phyloP scores from a whole-genome alignment of 1,140 invertebrate species.

The Drosophila navojoa region DNA sequence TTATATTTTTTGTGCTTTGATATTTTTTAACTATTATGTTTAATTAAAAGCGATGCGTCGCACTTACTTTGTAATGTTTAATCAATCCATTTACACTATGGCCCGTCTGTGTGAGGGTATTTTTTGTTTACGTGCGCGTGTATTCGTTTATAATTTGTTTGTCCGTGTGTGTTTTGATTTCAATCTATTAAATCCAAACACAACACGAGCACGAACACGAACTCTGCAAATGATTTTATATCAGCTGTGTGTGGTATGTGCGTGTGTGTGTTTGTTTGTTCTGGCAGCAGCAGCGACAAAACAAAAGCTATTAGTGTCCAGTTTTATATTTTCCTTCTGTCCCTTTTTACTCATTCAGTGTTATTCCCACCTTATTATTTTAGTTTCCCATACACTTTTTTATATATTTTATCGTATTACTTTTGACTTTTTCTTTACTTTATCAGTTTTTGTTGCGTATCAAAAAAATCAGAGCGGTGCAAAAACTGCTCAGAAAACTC shows the following conservation, averaged over 20 bases:
- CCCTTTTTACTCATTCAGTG: constrained; percentile 19
- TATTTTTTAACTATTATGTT: constrained; percentile 53
- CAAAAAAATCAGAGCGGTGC: constrained; percentile 40
- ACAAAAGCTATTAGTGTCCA: constrained; percentile 52
- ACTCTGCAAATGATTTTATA: constrained; percentile 73
- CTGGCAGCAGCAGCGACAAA: constrained; percentile 52
- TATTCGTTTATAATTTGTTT: constrained; percentile 37
- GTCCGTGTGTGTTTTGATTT: constrained; percentile 72
- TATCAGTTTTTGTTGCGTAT: constrained; percentile 69
- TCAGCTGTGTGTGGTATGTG: constrained; percentile 61
- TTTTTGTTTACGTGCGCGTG: constrained; percentile 19
- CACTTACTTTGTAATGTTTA: constrained; percentile 76
- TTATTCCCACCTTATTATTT: constrained; percentile 50
- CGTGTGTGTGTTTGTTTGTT: constrained; percentile 53
- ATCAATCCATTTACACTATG: constrained; percentile 79
- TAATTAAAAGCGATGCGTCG: constrained; percentile 52
- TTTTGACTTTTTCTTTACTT: constrained; percentile 55
- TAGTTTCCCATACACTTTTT: constrained; percentile 48
- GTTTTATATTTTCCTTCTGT: constrained; percentile 41
- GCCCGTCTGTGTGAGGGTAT: constrained; percentile 40
- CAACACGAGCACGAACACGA: constrained; percentile 68
- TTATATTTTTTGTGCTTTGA: constrained; percentile 12
- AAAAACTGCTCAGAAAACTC: constrained; percentile 59
- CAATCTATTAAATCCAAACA: constrained; percentile 80
- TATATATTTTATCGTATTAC: constrained; percentile 60